Evolutionary conservation across 1,140 invertebrate genomes (phyloP), one percentile per base, ranked within the genome.

Genomic region (Bombus confusus): DNA sequence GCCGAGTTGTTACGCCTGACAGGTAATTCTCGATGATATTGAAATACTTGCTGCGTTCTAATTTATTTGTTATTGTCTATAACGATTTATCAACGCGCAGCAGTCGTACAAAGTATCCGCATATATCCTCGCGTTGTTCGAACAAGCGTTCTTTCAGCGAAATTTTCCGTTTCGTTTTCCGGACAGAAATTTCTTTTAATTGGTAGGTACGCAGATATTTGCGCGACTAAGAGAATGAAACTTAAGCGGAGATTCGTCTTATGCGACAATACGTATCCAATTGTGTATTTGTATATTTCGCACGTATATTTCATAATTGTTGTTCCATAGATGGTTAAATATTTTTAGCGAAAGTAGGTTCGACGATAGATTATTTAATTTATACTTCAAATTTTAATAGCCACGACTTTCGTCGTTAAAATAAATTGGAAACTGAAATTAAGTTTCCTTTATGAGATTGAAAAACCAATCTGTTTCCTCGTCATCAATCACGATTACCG

Each of bases 51-150:
- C 43, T 39, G 47, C 47, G 13, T 37, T 69, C 37, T 57, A 72
- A 73, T 66, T 85, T 82, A 8, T 72, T 86, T 72, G 57, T 59
- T 77, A 59, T 76, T 22, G 74, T 76, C 52, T 39, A 15, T 15
- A 37, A 76, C 52, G 12, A 76, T 62, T 52, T 52, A 52, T 52
- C 47, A 52, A 52, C 47, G 47, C 47, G 18, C 47, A 52, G 0
- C 47, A 52, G 18, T 5, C 22, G 47, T 52, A 18, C 47, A 8
- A 52, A 22, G 47, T 52, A 6, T 22, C 6, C 18, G 47, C 18
- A 28, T 57, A 52, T 39, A 62, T 62, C 28, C 1, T 0, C 25
- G 5, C 0, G 28, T 62, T 62, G 3, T 28, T 62, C 59, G 59
- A 52, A 22, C 47, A 22, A 52, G 1, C 6, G 22, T 52, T 52